Percentiles rank a stretch among this genome's conserved stretches.
These are phyloP conservation scores for Sitodiplosis mosellana DNA, from an alignment of 1,140 invertebrate species.

Conservation along the genomic window DNA sequence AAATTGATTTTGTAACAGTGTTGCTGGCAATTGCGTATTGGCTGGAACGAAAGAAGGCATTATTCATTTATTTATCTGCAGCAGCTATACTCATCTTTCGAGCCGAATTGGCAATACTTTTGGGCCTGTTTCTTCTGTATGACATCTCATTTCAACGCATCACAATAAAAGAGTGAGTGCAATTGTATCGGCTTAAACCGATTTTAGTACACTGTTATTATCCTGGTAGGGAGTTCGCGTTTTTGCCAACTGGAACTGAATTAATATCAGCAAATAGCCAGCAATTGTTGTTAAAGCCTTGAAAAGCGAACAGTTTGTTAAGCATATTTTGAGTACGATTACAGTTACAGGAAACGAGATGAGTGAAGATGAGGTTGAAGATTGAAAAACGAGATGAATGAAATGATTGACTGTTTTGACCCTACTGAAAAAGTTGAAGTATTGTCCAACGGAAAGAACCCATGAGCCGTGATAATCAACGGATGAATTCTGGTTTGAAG, in stretches of 20 bases:
- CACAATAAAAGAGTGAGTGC: constrained; percentile 30
- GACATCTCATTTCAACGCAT: constrained; percentile 47
- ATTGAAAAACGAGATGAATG: too few species aligned
- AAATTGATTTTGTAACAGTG: constrained; percentile 41
- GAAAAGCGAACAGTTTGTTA: too few species aligned
- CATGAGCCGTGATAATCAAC: neutral
- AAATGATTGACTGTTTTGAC: too few species aligned
- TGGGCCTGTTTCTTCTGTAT: constrained; percentile 70
- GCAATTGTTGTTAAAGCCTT: neutral
- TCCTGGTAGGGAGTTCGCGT: neutral
- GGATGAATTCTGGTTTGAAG: neutral
- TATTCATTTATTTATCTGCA: constrained; percentile 70
- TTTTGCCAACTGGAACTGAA: neutral
- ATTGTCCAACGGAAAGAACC: neutral
- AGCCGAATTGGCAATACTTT: constrained; percentile 69
- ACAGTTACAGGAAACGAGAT: too few species aligned
- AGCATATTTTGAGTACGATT: too few species aligned
- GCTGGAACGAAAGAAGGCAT: constrained; percentile 53
- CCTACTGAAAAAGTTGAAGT: neutral
- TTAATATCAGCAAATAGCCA: neutral
- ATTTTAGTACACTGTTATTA: neutral
- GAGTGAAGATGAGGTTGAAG: too few species aligned
- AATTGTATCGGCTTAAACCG: neutral
- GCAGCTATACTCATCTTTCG: constrained; percentile 81
- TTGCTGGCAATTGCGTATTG: constrained; percentile 70